Conservation (phyloP, 2,797 vertebrate genomes). For the Siniperca undulata region DNA sequence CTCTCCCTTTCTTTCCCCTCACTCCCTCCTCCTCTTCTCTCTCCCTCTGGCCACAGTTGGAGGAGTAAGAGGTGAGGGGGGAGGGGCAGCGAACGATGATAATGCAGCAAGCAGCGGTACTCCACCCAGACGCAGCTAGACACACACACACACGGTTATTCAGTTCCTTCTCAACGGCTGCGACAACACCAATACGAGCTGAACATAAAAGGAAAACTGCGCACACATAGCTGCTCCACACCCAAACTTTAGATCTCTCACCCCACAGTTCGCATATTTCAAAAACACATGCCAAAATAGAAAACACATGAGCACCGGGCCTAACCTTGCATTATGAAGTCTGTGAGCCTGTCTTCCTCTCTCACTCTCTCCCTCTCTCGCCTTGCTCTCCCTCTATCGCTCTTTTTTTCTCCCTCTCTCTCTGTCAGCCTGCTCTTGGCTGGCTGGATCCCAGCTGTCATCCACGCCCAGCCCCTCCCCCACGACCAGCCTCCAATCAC, state of each 20-base stretch:
- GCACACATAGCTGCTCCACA: constrained; percentile 70
- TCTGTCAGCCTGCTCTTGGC: constrained; percentile 86
- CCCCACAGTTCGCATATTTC: constrained; percentile 66
- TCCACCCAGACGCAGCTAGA: constrained; percentile 86
- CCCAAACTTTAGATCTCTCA: constrained; percentile 70
- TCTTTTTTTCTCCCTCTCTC: constrained; percentile 76
- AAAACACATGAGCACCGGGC: constrained; percentile 79
- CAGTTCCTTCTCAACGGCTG: constrained; percentile 80
- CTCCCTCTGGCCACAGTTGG: constrained; percentile 80
- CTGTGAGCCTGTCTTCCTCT: constrained; percentile 86
- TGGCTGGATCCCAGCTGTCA: constrained; percentile 89
- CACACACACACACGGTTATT: constrained; percentile 74
- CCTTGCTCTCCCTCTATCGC: constrained; percentile 78
- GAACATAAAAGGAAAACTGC: constrained; percentile 75
- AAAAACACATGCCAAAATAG: constrained; percentile 70
- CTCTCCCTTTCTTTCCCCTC: constrained; percentile 80
- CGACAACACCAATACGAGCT: constrained; percentile 64
- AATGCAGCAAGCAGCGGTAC: constrained; percentile 88
- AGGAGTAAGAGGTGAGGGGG: constrained; percentile 83
- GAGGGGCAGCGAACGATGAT: constrained; percentile 86
- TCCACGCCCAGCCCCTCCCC: constrained; percentile 86
- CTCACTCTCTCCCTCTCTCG: constrained; percentile 70
- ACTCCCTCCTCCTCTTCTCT: constrained; percentile 75
- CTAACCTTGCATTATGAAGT: constrained; percentile 90
- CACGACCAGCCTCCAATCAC: constrained; percentile 80